Conservation (phyloP, 2,888 invertebrate species). For the Synergus umbraculus region DNA sequence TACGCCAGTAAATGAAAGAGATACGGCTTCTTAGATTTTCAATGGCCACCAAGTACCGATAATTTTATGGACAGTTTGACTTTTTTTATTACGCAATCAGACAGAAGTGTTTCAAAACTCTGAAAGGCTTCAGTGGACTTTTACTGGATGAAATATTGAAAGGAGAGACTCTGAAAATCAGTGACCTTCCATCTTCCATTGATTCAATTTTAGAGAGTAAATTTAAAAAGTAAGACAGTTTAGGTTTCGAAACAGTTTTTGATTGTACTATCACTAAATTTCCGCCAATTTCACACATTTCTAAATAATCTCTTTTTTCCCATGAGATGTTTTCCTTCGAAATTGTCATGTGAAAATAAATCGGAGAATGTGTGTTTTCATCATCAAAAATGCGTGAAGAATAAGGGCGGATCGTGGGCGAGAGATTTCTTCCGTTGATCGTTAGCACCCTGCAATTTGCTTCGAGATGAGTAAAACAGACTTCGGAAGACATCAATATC, state of each 20-base stretch:
- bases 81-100: constrained; percentile 1
- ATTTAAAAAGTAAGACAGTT: too few relatives aligned
- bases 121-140: background rate
- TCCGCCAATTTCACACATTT: too few relatives aligned
- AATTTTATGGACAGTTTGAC: background rate
- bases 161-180: too few relatives aligned
- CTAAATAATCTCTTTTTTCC: background rate
- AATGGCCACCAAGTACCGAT: constrained; percentile 33
- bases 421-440: constrained; percentile 22
- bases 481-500: constrained; percentile 30
- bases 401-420: constrained; percentile 17
- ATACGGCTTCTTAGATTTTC: constrained; percentile 58
- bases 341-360: constrained; percentile 7
- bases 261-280: too few relatives aligned
- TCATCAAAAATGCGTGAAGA: constrained; percentile 16
- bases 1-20: constrained; percentile 55
- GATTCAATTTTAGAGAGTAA: too few relatives aligned
- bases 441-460: constrained; percentile 7
- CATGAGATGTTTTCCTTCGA: background rate
- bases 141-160: too few relatives aligned
- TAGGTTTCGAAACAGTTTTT: too few relatives aligned
- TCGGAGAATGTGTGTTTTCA: background rate
- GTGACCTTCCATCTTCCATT: too few relatives aligned
- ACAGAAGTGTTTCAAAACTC: constrained; percentile 7
- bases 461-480: constrained; percentile 32